phyloP scores from a whole-genome alignment of 2,113 vertebrate genomes.

The Syngnathus floridae region DNA sequence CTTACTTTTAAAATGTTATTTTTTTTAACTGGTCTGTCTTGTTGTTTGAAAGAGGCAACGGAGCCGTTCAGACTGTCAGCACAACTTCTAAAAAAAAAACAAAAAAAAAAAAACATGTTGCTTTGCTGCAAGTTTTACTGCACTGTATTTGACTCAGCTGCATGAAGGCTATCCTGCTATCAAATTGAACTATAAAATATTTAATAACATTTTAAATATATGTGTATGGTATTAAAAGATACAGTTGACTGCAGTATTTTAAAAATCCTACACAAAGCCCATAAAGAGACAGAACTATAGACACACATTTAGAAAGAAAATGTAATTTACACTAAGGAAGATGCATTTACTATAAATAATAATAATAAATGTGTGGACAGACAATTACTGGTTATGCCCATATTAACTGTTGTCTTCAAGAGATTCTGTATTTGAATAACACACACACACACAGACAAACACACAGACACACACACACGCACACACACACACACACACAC shows the following conservation, averaged over 20 bases:
- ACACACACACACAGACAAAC: too few relatives aligned
- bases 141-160: neutral
- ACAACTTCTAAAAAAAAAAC: conserved; percentile 4
- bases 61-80: conserved; percentile 34
- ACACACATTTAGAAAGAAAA: neutral
- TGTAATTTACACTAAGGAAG: neutral
- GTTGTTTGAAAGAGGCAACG: conserved; percentile 28
- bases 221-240: too few relatives aligned
- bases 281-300: neutral
- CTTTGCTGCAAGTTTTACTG: neutral
- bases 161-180: neutral
- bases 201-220: too few relatives aligned
- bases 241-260: neutral
- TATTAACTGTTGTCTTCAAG: too few relatives aligned
- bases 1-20: conserved; percentile 46
- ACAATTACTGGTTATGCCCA: too few relatives aligned
- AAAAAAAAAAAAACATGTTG: too few relatives aligned
- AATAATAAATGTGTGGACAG: too few relatives aligned
- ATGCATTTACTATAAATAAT: too few relatives aligned
- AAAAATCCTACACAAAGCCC: neutral
- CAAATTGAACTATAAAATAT: neutral
- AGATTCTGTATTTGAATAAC: too few relatives aligned
- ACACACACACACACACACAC: too few relatives aligned
- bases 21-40: conserved; percentile 34
- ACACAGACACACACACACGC: too few relatives aligned